These are phyloP conservation scores for Protobothrops mucrosquamatus DNA, from an alignment of 2,113 vertebrate genomes.

Conservation along the genomic window DNA sequence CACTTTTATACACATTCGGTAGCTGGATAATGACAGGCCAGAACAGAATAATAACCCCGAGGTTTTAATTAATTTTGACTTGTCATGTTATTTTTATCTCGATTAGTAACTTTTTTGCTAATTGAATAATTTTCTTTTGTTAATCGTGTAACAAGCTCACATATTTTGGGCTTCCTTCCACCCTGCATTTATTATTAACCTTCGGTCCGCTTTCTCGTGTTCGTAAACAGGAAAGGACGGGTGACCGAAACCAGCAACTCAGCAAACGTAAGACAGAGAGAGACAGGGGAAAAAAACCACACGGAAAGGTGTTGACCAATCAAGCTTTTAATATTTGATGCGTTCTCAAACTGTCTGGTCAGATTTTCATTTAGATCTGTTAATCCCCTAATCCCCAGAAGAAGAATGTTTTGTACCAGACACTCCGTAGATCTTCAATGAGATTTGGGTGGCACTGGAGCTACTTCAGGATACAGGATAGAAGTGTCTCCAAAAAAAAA, in stretches of 20 bases:
- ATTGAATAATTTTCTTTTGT: slow-evolving; percentile 4
- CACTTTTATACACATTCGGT: neutral
- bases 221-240: slow-evolving; percentile 1
- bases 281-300: neutral
- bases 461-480: neutral
- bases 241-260: neutral
- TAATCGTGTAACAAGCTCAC: neutral
- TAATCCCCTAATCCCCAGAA: neutral
- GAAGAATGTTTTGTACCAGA: neutral
- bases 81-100: neutral
- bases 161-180: neutral
- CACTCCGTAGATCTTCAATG: neutral
- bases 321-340: neutral
- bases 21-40: neutral
- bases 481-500: neutral
- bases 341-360: neutral
- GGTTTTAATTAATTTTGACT: slow-evolving; percentile 1
- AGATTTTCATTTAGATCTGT: slow-evolving; percentile 4
- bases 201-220: neutral
- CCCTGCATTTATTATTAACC: neutral
- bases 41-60: neutral
- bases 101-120: neutral
- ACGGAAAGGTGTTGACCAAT: neutral
- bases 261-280: neutral
- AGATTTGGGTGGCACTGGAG: neutral